These are phyloP conservation scores for Tapera naevia DNA, from an alignment of 2,797 vertebrate genomes.

Conservation along the genomic window DNA sequence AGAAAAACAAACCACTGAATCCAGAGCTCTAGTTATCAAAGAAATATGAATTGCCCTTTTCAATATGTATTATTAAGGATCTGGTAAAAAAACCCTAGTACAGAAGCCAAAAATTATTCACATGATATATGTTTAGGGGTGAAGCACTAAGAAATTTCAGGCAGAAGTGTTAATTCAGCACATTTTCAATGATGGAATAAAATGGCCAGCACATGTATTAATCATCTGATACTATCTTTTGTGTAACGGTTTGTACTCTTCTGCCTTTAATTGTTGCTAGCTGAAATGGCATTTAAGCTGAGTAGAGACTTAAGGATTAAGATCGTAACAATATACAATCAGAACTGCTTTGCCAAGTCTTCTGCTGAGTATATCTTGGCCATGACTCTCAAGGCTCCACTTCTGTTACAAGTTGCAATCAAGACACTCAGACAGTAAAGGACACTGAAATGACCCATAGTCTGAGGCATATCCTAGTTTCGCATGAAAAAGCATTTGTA, in stretches of 20 bases:
- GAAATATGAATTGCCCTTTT: slow-evolving; percentile 14
- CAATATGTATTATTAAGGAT: background rate
- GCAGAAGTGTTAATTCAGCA: slow-evolving; percentile 44
- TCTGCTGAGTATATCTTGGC: background rate
- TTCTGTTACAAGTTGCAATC: background rate
- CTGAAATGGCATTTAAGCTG: background rate
- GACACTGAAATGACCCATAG: background rate
- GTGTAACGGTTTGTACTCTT: background rate
- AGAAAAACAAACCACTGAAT: slow-evolving; percentile 38
- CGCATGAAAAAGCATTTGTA: background rate
- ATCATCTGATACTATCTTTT: slow-evolving; percentile 26
- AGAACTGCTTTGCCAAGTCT: background rate
- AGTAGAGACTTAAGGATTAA: slow-evolving; percentile 4
- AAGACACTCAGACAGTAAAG: background rate
- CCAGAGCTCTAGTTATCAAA: background rate
- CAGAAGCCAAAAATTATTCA: background rate
- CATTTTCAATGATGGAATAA: slow-evolving; percentile 6
- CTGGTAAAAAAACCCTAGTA: background rate
- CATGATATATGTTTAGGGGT: background rate
- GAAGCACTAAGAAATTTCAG: background rate
- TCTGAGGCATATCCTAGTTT: background rate
- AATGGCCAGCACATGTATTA: background rate
- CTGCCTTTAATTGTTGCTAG: slow-evolving; percentile 18
- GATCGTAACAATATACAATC: background rate
- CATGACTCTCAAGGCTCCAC: background rate